Percentiles rank a stretch among this genome's conserved stretches.
These are phyloP conservation scores for Ligdia adustata DNA, from an alignment of 2,888 invertebrate genomes.

Conservation along the genomic window DNA sequence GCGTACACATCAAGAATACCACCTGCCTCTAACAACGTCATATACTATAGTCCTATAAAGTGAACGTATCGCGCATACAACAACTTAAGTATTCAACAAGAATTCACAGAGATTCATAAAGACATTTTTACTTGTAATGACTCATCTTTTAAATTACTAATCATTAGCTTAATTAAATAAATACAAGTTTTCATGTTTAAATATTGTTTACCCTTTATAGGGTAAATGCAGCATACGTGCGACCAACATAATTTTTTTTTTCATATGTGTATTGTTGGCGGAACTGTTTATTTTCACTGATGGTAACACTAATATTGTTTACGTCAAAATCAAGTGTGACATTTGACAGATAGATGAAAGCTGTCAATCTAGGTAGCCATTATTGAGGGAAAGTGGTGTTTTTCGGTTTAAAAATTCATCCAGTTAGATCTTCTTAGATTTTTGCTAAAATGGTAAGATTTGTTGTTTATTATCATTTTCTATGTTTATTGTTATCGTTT, in stretches of 20 bases:
- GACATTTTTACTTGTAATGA: too few relatives aligned
- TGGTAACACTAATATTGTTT: conserved; percentile 10
- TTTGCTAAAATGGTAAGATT: conserved; percentile 18
- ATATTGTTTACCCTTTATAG: conserved; percentile 7
- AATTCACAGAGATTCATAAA: too few relatives aligned
- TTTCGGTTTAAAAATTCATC: conserved; percentile 8
- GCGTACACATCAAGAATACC: too few relatives aligned
- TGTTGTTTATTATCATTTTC: conserved; percentile 10
- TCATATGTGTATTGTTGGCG: conserved; percentile 5
- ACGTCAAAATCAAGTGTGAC: conserved; percentile 10
- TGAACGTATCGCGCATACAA: too few relatives aligned
- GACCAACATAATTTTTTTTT: conserved; percentile 14
- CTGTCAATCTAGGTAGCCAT: conserved; percentile 14
- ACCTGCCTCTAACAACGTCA: too few relatives aligned
- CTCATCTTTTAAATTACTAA: too few relatives aligned
- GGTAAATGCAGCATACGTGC: conserved; percentile 8
- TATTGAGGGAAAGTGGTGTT: conserved; percentile 13
- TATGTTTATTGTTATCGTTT: conserved; percentile 12
- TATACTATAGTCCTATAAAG: too few relatives aligned
- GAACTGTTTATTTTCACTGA: conserved; percentile 11
- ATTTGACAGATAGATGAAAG: conserved; percentile 13
- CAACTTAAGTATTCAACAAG: too few relatives aligned
- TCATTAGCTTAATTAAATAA: too few relatives aligned
- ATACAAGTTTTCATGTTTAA: too few relatives aligned
- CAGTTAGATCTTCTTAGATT: conserved; percentile 16